These are phyloP conservation scores for Brachionus manjavacas DNA, from an alignment of 1,140 invertebrate genomes.

Conservation along the genomic window DNA sequence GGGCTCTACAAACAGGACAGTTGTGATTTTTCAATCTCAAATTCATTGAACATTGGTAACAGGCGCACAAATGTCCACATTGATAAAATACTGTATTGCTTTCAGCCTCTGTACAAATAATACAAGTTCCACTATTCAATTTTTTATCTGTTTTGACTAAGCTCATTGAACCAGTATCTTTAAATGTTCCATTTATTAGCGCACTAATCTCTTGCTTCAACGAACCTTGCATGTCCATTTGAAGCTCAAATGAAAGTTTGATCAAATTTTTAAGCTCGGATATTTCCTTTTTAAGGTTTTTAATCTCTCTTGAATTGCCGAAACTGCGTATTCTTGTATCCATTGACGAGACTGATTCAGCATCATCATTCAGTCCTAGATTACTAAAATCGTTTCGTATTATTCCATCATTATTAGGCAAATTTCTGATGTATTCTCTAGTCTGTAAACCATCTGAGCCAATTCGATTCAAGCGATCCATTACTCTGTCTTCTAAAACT, in stretches of 20 bases:
- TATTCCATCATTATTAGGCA: slow-evolving; percentile 45
- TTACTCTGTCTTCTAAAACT: slow-evolving; percentile 48
- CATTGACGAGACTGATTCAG: neutral
- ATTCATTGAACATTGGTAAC: slow-evolving; percentile 51
- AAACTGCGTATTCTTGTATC: neutral
- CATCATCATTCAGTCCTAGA: slow-evolving; percentile 45
- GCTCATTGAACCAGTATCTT: neutral
- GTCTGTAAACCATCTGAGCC: slow-evolving; percentile 49
- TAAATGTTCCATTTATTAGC: neutral
- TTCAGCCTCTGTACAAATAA: slow-evolving; percentile 52
- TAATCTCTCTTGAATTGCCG: neutral
- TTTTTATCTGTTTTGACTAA: slow-evolving; percentile 43
- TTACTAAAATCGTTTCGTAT: slow-evolving; percentile 53
- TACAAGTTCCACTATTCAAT: slow-evolving; percentile 51
- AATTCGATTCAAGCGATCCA: slow-evolving; percentile 45
- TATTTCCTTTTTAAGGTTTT: slow-evolving; percentile 12
- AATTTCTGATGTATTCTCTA: slow-evolving; percentile 47
- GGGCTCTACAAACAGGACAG: slow-evolving; percentile 56
- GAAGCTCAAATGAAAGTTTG: slow-evolving; percentile 52
- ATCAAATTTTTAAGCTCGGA: slow-evolving; percentile 49
- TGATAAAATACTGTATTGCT: slow-evolving; percentile 55
- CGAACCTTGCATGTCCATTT: slow-evolving; percentile 54
- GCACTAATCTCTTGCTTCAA: slow-evolving; percentile 53
- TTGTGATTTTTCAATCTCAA: slow-evolving; percentile 46
- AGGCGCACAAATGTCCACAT: slow-evolving; percentile 56